These are phyloP conservation scores for Aphelinus certus DNA, from an alignment of 1,140 invertebrate genomes.

Conservation along the genomic window DNA sequence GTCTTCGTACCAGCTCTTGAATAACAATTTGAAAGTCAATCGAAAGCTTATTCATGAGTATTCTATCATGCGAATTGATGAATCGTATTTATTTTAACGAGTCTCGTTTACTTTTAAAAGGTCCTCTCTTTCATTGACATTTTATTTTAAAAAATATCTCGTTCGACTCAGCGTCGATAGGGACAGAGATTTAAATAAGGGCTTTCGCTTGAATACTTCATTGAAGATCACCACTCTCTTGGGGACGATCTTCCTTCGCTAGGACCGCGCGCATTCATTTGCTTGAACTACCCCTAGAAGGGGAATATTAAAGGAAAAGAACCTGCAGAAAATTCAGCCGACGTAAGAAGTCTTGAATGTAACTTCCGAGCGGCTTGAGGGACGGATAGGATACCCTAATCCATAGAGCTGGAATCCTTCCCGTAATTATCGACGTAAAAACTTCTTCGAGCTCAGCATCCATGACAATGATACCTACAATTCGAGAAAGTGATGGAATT, in stretches of 20 bases:
- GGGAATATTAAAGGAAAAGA: constrained; percentile 18
- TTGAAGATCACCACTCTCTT: too few species aligned
- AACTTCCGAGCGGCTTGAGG: constrained; percentile 90
- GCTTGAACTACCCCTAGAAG: background rate
- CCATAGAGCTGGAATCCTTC: constrained; percentile 87
- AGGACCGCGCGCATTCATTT: background rate
- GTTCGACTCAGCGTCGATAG: too few species aligned
- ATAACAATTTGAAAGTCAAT: background rate
- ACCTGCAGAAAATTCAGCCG: constrained; percentile 85
- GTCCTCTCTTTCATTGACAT: too few species aligned
- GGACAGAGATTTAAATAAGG: too few species aligned
- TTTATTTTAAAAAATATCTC: too few species aligned
- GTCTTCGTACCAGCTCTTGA: constrained; percentile 81
- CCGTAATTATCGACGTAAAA: constrained; percentile 83
- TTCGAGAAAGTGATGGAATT: background rate
- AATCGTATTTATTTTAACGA: too few species aligned
- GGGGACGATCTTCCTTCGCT: too few species aligned
- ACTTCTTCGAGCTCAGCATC: constrained; percentile 88
- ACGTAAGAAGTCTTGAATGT: constrained; percentile 85
- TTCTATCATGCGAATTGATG: too few species aligned
- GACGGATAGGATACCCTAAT: constrained; percentile 89
- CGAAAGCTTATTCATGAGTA: background rate
- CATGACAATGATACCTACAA: constrained; percentile 81
- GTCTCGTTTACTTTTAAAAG: too few species aligned
- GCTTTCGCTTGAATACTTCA: too few species aligned